Base-by-base conservation (phyloP, 2,888 invertebrate species). In the Campoletis raptor region DNA sequence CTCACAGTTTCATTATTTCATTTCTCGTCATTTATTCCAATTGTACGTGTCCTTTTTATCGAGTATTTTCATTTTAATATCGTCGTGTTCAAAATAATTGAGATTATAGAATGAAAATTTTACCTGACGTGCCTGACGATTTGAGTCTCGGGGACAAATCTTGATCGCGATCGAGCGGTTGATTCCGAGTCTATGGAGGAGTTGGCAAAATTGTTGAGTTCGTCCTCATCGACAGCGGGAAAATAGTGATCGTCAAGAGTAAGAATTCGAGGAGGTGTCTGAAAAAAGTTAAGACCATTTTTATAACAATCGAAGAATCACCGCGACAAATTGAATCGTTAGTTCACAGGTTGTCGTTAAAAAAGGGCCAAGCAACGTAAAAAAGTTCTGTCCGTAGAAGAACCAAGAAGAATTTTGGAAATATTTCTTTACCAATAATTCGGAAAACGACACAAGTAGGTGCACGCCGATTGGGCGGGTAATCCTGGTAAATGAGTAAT, bases 211-310 rank as follows among this genome's bases (percentile, higher is more conserved):
- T 87, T 76, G 37, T 72, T 87, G 64, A 96, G 95, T 87, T 96
- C 96, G 18, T 95, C 95, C 82, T 95, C 95, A 70, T 94, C 95
- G 40, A 95, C 94, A 40, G 97, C 96, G 54, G 98, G 97, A 92
- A 97, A 98, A 89, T 97, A 97, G 93, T 98, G 97, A 91, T 97
- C 97, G 90, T 98, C 97, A 80, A 99, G 95, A 15, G 98, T 98
- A 79, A 99, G 96, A 30, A 97, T 96, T 90, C 98, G 96, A 15
- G 99, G 99, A 6, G 99, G 99, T 30, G 98, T 98, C 95, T 97
- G 96, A 42, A 61, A 83, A 61, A 30, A 61, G 30, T 61, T 15
- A 6, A 5, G 15, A 15, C 30, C 15, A 15, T 30, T 61, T 61
- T 61, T 6, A 61, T 18, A 18, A 48, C n/a, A 15, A 61, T 15